Evolutionary conservation across 1,140 invertebrate genomes (phyloP).

Genomic region (Drosophila athabasca): DNA sequence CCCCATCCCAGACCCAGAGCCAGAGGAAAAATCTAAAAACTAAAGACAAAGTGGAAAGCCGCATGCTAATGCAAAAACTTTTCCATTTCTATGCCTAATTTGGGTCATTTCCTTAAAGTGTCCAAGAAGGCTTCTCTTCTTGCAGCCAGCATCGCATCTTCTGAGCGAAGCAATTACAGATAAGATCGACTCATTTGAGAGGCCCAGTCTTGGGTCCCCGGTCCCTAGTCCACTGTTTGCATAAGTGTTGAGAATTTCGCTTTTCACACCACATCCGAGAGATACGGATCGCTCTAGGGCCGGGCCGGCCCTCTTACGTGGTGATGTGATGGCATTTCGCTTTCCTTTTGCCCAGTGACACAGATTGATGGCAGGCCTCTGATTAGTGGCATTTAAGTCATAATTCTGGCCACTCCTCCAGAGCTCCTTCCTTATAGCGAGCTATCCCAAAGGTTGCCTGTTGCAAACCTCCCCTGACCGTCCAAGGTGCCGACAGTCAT

Average conservation of each 20-base stretch:
- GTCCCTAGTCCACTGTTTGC: constrained; percentile 49
- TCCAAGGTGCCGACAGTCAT: constrained; percentile 62
- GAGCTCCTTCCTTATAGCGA: background rate
- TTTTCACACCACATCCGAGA: constrained; percentile 65
- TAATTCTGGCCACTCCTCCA: constrained; percentile 23
- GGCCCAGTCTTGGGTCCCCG: background rate
- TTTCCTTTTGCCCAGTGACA: constrained; percentile 77
- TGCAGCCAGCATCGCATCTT: constrained; percentile 19
- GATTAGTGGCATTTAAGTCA: constrained; percentile 54
- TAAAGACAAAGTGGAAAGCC: constrained; percentile 61
- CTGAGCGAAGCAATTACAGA: constrained; percentile 75
- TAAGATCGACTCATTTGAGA: constrained; percentile 73
- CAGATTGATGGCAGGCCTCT: constrained; percentile 55
- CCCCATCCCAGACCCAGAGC: no score
- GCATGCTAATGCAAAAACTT: constrained; percentile 73
- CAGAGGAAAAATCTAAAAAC: constrained; percentile 27
- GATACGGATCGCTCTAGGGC: constrained; percentile 43
- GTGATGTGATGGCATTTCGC: constrained; percentile 58
- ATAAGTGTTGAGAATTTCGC: constrained; percentile 70
- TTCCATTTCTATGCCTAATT: constrained; percentile 61
- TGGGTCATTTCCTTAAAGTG: constrained; percentile 80
- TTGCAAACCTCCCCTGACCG: constrained; percentile 30
- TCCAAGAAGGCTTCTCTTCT: constrained; percentile 28
- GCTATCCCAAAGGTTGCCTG: constrained; percentile 50
- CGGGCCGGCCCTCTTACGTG: constrained; percentile 24